These are phyloP conservation scores for Onychomys torridus DNA, from an alignment of 2,797 vertebrate genomes.

Conservation along the genomic window DNA sequence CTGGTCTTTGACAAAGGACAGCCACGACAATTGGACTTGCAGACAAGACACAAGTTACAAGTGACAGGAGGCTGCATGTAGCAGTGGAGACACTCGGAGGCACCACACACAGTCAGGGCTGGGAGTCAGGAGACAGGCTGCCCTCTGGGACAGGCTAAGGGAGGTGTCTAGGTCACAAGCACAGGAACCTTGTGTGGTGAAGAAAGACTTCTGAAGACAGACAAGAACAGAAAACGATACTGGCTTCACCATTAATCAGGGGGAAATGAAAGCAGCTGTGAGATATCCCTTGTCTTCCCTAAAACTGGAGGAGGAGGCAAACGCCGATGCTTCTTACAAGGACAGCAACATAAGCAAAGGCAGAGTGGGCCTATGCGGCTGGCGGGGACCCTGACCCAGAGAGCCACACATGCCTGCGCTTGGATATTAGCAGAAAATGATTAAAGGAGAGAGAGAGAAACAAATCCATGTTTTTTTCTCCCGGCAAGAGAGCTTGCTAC, in stretches of 20 bases:
- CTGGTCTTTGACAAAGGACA: not conserved
- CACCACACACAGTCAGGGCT: fast-evolving
- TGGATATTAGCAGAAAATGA: not conserved
- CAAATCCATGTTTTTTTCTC: fast-evolving
- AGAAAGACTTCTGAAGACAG: not conserved
- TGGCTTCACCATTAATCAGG: not conserved
- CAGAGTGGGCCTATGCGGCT: fast-evolving
- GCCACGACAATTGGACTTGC: fast-evolving
- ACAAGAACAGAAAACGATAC: not conserved
- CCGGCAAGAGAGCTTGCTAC: not conserved
- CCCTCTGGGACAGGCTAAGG: not conserved
- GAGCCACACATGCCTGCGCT: fast-evolving
- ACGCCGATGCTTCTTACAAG: fast-evolving
- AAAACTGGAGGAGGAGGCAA: fast-evolving
- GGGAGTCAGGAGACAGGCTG: fast-evolving
- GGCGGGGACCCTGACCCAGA: fast-evolving
- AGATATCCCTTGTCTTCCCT: fast-evolving
- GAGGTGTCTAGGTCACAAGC: not conserved
- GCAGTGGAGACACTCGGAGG: fast-evolving
- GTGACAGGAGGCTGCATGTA: fast-evolving
- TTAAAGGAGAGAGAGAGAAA: not conserved
- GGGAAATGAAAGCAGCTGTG: not conserved
- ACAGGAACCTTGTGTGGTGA: fast-evolving
- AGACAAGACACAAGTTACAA: not conserved
- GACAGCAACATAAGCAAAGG: fast-evolving